Percentiles rank a stretch among this genome's conserved stretches.
Conservation (phyloP, 2,113 vertebrate species). For the Steatornis caripensis region DNA sequence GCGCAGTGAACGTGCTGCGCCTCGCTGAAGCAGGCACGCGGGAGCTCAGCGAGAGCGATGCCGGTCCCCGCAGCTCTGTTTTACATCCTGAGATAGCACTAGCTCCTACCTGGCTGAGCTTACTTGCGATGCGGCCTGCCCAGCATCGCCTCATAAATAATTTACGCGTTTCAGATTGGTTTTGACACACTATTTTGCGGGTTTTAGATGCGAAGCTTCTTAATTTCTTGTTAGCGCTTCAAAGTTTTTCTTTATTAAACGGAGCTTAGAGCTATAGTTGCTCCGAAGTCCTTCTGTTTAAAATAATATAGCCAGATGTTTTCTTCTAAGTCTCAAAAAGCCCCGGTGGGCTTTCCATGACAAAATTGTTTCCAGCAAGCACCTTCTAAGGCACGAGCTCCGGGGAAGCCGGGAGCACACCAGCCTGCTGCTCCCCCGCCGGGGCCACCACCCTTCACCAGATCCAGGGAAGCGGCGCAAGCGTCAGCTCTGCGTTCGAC, state of each 20-base stretch:
- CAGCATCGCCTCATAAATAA: neutral
- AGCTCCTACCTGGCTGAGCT: neutral
- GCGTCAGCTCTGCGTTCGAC: neutral
- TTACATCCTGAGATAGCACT: neutral
- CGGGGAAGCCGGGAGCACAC: accelerated
- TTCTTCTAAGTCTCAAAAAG: neutral
- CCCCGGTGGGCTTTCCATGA: neutral
- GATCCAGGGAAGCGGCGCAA: neutral
- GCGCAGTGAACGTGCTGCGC: accelerated
- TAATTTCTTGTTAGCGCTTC: neutral
- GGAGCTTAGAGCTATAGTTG: neutral
- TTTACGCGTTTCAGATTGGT: neutral
- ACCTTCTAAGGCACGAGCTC: accelerated
- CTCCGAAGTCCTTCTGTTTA: neutral
- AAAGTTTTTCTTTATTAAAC: neutral
- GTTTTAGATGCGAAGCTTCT: neutral
- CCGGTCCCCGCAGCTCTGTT: neutral
- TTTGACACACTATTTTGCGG: neutral
- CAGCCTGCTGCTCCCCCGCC: neutral
- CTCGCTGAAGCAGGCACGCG: neutral
- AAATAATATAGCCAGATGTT: neutral
- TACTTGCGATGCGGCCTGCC: neutral
- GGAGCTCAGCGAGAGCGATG: neutral
- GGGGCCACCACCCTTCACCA: neutral
- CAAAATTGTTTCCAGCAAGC: neutral